Percentiles rank a stretch among this genome's conserved stretches.
These are phyloP conservation scores for Hafferia zeledoni DNA, from an alignment of 2,797 vertebrate species.

Conservation along the genomic window DNA sequence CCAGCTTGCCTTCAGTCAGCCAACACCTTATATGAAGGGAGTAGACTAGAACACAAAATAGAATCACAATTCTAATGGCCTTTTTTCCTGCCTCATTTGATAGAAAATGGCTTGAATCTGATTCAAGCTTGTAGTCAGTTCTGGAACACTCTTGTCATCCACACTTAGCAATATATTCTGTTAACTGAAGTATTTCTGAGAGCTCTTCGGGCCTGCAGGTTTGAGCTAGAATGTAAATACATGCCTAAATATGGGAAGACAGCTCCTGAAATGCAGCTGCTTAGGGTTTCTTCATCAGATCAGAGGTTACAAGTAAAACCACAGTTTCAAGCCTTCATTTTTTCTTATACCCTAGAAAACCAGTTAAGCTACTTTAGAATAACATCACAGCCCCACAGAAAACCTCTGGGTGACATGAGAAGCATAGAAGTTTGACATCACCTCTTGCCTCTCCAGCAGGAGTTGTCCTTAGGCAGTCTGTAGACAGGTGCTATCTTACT, in stretches of 20 bases:
- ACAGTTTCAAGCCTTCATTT: neutral
- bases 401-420: neutral
- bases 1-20: neutral
- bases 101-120: neutral
- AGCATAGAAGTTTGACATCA: neutral
- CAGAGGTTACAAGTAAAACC: neutral
- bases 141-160: neutral
- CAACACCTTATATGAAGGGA: neutral
- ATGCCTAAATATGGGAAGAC: neutral
- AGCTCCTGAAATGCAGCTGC: conserved; percentile 16
- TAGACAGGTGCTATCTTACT: neutral
- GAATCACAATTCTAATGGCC: neutral
- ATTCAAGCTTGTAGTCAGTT: neutral
- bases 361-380: neutral
- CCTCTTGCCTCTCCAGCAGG: neutral
- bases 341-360: neutral
- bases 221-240: conserved; percentile 53
- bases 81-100: neutral
- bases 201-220: conserved; percentile 33
- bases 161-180: neutral
- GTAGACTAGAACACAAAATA: neutral
- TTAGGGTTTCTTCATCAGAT: conserved; percentile 37
- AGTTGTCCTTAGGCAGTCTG: neutral
- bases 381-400: neutral
- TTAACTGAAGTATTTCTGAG: conserved; percentile 46